Percentiles rank a stretch among this genome's conserved stretches.
These are phyloP conservation scores for Epinephelus lanceolatus DNA, from an alignment of 2,113 vertebrate species.

Conservation along the genomic window DNA sequence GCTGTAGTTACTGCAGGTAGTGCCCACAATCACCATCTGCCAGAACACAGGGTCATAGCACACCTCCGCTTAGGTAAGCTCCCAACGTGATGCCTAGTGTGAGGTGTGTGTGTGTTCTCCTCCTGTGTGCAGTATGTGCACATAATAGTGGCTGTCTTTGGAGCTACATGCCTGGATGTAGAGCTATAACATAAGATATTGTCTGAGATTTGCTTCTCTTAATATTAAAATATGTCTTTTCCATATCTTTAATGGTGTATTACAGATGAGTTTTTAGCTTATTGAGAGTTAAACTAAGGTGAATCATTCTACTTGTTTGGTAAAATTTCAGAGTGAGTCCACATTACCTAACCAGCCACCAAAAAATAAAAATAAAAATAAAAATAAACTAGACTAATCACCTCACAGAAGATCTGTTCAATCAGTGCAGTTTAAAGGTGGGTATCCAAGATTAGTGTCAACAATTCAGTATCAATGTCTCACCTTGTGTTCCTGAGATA, in stretches of 20 bases:
- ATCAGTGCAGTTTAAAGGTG: no score
- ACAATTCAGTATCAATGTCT: no score
- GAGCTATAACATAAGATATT: background rate
- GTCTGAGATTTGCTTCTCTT: background rate
- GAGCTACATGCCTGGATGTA: background rate
- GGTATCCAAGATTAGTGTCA: no score
- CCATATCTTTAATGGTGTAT: background rate
- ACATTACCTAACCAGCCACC: no score
- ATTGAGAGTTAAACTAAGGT: background rate
- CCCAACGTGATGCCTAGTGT: conserved; percentile 15
- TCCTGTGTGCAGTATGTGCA: conserved; percentile 1
- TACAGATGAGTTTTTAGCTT: background rate
- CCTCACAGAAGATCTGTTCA: no score
- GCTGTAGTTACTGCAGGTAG: conserved; percentile 17
- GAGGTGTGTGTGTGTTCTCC: conserved; percentile 11
- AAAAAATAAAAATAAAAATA: no score
- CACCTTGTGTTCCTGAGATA: no score
- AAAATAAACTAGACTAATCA: no score
- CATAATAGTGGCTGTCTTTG: background rate
- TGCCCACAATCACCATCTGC: conserved; percentile 59
- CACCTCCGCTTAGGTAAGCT: conserved; percentile 55
- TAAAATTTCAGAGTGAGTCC: no score
- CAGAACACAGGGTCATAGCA: conserved; percentile 54
- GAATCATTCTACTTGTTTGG: background rate
- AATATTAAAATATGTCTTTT: background rate